Evolutionary conservation across 2,888 invertebrate genomes (phyloP), one percentile per base, ranked within the genome.

Genomic region (Periphyllus acericola): DNA sequence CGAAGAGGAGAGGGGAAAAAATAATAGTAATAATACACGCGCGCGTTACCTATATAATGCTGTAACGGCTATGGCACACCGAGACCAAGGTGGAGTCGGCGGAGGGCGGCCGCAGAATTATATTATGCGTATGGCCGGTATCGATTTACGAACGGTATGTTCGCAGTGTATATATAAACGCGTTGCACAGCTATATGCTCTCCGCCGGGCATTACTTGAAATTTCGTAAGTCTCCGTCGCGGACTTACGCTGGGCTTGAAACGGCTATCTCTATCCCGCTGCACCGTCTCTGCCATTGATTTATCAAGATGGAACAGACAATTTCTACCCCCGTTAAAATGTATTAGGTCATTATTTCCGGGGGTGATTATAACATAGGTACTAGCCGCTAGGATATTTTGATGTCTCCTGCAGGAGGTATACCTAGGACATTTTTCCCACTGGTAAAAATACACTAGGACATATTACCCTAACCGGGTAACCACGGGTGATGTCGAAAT

Each of bases 101-200:
- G 32, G 52, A 83, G 74, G 83, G 83, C 29, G 83, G 29, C 83
- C 60, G 60, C 74, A 40, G 83, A 76, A 84, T 83, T 83, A 75
- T 66, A 76, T 84, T 84, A 84, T 75, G 75, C 83, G 83, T 66
- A 40, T 76, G 75, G 83, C 74, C 60, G 83, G 29, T 84, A 84
- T 84, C 83, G 83, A 84, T 84, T 84, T 66, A 74, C 83, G 60
- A 84, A 76, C 60, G 75, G 66, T 52, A 40, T n/a, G n/a, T 55
- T 55, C 74, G 34, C 21, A 36, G 25, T 74, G 36, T 66, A n/a
- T 29, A 80, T 80, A 68, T 36, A 60, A 60, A 55, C 52, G 32
- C 32, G 29, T 74, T 9, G 25, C 60, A 8, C 60, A 60, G 21
- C 60, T 60, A 21, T 60, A 9, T 11, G 5, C 46, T n/a, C 46